Conservation (phyloP, 2,888 invertebrate species). For the Cryptocephalus moraei region DNA sequence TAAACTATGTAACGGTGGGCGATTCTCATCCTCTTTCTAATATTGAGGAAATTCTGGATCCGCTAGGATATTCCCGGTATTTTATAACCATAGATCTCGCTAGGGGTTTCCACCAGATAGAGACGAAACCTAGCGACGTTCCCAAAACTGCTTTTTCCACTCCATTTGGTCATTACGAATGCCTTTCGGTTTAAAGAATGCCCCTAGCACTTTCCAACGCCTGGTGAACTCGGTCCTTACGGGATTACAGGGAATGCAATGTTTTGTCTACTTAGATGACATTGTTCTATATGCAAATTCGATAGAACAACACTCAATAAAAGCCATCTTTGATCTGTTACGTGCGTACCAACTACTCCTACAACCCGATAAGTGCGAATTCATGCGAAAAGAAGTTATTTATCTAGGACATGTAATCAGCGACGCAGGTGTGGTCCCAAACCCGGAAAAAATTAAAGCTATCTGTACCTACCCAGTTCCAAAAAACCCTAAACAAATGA, state of each 20-base stretch:
- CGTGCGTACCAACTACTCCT: not conserved
- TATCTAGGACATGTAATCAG: constrained; percentile 27
- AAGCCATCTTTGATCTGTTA: not conserved
- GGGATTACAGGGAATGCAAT: constrained; percentile 5
- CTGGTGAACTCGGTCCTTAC: constrained; percentile 3
- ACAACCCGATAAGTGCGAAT: constrained; percentile 28
- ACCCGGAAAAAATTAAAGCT: constrained; percentile 22
- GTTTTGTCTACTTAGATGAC: constrained; percentile 22
- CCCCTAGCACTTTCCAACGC: constrained; percentile 15
- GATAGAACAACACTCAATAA: not conserved
- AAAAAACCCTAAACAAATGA: constrained; percentile 23
- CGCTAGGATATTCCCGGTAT: constrained; percentile 5
- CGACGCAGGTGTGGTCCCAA: constrained; percentile 25
- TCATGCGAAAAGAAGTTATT: constrained; percentile 26
- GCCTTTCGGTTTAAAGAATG: constrained; percentile 13
- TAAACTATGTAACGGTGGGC: constrained; percentile 28
- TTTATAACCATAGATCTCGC: constrained; percentile 29
- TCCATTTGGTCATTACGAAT: constrained; percentile 1
- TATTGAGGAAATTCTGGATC: constrained; percentile 1
- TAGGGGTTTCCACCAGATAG: constrained; percentile 28
- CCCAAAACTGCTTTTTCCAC: constrained; percentile 9
- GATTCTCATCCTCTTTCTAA: constrained; percentile 26
- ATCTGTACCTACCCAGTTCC: constrained; percentile 22
- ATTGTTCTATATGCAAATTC: constrained; percentile 13
- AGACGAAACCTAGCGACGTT: constrained; percentile 7